A percentile compares a stretch with the other conserved stretches of the same genome.
These are phyloP conservation scores for Acanthosepion pharaonis DNA, from an alignment of 2,888 invertebrate species.

Conservation along the genomic window DNA sequence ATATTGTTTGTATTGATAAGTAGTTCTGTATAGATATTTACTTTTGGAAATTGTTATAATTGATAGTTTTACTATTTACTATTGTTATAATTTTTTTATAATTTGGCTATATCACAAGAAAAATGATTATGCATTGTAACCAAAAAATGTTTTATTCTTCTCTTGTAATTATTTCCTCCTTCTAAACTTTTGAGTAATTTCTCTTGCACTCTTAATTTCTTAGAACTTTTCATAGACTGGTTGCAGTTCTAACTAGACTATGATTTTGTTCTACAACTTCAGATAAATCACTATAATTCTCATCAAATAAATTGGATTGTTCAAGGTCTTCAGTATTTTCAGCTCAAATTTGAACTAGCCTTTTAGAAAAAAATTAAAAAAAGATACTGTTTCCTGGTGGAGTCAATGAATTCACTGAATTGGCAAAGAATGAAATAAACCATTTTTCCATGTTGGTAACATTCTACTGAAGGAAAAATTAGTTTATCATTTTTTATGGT, in stretches of 20 bases:
- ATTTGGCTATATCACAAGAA: too few species aligned
- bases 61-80: too few species aligned
- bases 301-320: neutral
- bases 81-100: too few species aligned
- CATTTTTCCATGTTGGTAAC: neutral
- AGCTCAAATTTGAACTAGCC: neutral
- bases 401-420: neutral
- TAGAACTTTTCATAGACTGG: neutral
- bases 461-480: neutral
- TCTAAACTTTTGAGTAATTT: neutral
- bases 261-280: neutral
- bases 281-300: neutral
- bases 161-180: neutral
- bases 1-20: too few species aligned
- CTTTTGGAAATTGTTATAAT: too few species aligned
- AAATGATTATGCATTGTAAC: too few species aligned
- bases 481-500: neutral
- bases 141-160: neutral
- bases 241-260: neutral
- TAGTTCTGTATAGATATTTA: too few species aligned
- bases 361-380: neutral
- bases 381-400: neutral
- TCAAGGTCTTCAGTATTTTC: neutral
- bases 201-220: neutral
- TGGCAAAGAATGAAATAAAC: neutral